Base-by-base conservation (phyloP, 2,797 vertebrate species). In the Hylomyscus alleni region DNA sequence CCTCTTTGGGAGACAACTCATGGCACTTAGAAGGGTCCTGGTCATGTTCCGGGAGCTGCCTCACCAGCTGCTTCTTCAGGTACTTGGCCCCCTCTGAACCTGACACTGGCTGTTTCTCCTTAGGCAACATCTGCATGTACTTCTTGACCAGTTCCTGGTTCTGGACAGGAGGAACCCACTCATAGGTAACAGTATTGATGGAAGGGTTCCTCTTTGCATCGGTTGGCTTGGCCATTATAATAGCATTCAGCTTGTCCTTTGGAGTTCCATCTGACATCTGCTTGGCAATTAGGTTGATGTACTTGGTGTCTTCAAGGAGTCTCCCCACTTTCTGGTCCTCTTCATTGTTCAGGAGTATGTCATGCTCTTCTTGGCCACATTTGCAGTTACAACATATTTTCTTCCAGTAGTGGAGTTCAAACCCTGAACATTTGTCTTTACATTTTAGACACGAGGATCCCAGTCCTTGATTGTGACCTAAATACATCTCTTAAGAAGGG, bases 311-410 rank as follows among this genome's bases (percentile, higher is more conserved):
- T 97, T 99, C 99, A 67, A 99, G 99, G 94, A 99, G 99, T 91
- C 99, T 99, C 34, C 99, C 99, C 81, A 99, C 99, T 99, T 99
- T 99, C 97, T 99, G 98, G 98, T 99, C 99, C 93, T 99, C 99
- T 98, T 99, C 99, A 0, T 98, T 99, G 97, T 99, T 98, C 96
- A 99, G 99, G 34, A 99, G 98, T 96, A 99, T 99, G 73, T 99
- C 99, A 34, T 99, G 99, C 72, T 99, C 99, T 65, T 99, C 98
- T 82, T 99, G 98, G 34, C 99, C 99, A 89, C 99, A 99, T 96
- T 99, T 99, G 97, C 99, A 99, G 98, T 99, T 99, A 65, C 99
- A 98, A 91, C 99, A 99, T 98, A 99, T 99, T 98, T 99, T 99
- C 97, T 99, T 99, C 99, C 99, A 99, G 98, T 99, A 99, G 94